Percentiles rank a stretch among this genome's conserved stretches.
These are phyloP conservation scores for Andrena bicolor DNA, from an alignment of 2,888 invertebrate genomes.

Conservation along the genomic window DNA sequence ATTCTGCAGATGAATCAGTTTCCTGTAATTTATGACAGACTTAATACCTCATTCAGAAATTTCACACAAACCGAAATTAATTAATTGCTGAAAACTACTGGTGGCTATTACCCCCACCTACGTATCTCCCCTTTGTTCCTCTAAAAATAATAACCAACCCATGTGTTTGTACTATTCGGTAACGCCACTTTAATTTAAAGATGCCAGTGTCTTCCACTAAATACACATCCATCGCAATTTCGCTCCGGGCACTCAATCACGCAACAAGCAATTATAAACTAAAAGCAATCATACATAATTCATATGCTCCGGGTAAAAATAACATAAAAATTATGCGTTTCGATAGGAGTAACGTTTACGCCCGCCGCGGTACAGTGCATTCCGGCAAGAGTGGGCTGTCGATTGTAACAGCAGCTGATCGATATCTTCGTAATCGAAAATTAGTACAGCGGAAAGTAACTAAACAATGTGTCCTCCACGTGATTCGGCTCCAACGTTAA, in stretches of 20 bases:
- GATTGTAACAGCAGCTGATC: not conserved
- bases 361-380: not conserved
- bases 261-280: too few species aligned
- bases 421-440: slow-evolving; percentile 8
- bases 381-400: not conserved
- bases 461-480: not conserved
- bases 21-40: not conserved
- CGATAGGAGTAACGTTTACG: too few species aligned
- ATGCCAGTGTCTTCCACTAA: too few species aligned
- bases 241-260: too few species aligned
- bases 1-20: not conserved
- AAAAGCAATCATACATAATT: not conserved
- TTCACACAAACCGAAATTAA: not conserved
- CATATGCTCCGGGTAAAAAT: too few species aligned
- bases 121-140: too few species aligned
- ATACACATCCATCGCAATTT: too few species aligned
- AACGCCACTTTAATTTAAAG: too few species aligned
- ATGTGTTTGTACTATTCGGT: too few species aligned
- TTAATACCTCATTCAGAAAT: not conserved
- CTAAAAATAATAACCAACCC: too few species aligned
- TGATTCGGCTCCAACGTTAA: not conserved
- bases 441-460: not conserved
- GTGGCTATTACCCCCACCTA: too few species aligned
- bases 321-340: too few species aligned
- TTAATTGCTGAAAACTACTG: not conserved